Evolutionary conservation across 1,140 invertebrate species (phyloP).

Genomic region (Trichonephila clavipes): DNA sequence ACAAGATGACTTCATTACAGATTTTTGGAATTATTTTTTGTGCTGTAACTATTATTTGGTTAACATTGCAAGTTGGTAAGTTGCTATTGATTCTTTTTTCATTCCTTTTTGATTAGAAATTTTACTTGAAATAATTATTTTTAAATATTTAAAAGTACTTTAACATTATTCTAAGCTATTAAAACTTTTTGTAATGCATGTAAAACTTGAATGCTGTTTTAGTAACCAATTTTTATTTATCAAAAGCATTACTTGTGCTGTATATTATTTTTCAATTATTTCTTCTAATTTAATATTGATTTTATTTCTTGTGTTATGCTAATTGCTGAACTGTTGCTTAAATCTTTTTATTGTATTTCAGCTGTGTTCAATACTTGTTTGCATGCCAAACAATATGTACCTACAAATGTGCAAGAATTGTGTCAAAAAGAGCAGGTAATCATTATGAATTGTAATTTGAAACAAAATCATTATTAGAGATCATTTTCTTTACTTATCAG

Average conservation of each 20-base stretch:
- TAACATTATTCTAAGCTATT: not conserved
- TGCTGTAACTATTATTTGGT: conserved; percentile 33
- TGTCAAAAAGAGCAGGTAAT: conserved; percentile 57
- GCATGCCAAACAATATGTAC: not conserved
- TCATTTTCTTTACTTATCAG: too few species aligned
- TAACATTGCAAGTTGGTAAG: conserved; percentile 59
- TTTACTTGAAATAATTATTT: not conserved
- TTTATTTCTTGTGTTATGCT: not conserved
- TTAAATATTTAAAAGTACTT: not conserved
- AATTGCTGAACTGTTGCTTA: not conserved
- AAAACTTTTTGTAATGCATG: not conserved
- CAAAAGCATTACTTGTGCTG: too few species aligned
- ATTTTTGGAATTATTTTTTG: conserved; percentile 44
- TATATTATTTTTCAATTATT: not conserved
- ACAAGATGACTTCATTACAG: conserved; percentile 33
- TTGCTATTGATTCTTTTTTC: not conserved
- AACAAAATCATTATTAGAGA: not conserved
- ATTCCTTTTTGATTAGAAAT: not conserved
- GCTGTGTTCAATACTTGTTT: conserved; percentile 63
- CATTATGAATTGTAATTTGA: not conserved
- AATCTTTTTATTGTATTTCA: conserved; percentile 35
- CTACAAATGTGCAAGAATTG: conserved; percentile 41
- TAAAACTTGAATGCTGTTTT: not conserved
- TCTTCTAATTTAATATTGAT: not conserved
- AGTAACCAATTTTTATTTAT: not conserved